Percentiles rank a stretch among this genome's conserved stretches.
Conservation (phyloP, 2,797 vertebrate species). For the Threskiornis aethiopicus region DNA sequence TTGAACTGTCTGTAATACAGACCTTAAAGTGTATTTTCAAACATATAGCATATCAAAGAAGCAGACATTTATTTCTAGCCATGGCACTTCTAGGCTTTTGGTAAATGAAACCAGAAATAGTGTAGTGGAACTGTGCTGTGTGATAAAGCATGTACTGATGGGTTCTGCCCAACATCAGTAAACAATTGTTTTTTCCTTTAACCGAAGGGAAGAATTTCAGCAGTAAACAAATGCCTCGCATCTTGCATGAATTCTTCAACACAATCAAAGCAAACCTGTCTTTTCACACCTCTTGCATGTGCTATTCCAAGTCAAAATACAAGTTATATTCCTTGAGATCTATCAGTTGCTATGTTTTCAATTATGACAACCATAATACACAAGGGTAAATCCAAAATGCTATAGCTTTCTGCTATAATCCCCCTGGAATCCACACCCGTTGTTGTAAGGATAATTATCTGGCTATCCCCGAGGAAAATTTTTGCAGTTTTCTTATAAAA, state of each 20-base stretch:
- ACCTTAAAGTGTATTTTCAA: slow-evolving; percentile 61
- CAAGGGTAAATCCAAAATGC: not conserved
- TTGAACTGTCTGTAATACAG: slow-evolving; percentile 50
- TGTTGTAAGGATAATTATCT: slow-evolving; percentile 67
- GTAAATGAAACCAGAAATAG: not conserved
- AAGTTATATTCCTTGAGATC: not conserved
- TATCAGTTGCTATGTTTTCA: slow-evolving; percentile 16
- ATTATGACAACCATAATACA: not conserved
- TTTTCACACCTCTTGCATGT: slow-evolving; percentile 15
- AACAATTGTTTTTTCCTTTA: slow-evolving; percentile 12
- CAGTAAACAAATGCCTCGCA: slow-evolving; percentile 4
- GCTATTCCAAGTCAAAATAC: not conserved
- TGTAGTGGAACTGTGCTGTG: not conserved
- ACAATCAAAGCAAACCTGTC: slow-evolving; percentile 27
- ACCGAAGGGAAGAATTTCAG: slow-evolving; percentile 5
- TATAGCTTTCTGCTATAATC: slow-evolving; percentile 13
- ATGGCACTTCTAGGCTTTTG: not conserved
- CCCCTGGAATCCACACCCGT: slow-evolving; percentile 1
- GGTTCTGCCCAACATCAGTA: not conserved
- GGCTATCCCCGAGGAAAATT: slow-evolving; percentile 53
- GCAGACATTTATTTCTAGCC: slow-evolving; percentile 31
- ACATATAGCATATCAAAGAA: slow-evolving; percentile 49
- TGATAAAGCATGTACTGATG: not conserved
- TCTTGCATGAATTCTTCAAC: slow-evolving; percentile 39
- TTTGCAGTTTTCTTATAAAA: slow-evolving; percentile 57